Percentiles rank a stretch among this genome's conserved stretches.
These are phyloP conservation scores for Agriotes lineatus DNA, from an alignment of 2,888 invertebrate genomes.

Conservation along the genomic window DNA sequence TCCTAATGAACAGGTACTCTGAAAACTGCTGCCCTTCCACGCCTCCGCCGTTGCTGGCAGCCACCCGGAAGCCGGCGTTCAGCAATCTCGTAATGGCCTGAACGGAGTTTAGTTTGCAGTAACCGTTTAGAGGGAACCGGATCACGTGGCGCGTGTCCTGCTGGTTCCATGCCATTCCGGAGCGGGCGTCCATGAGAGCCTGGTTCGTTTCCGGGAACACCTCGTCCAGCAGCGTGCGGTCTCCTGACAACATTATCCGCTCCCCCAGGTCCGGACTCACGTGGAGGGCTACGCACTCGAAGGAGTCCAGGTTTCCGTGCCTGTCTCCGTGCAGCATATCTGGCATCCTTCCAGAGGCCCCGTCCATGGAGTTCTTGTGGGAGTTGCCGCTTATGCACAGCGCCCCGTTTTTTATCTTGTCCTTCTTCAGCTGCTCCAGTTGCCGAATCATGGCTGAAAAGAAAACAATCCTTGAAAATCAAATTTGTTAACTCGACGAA, in stretches of 20 bases:
- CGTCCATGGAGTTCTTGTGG: slow-evolving; percentile 41
- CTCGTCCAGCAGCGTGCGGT: slow-evolving; percentile 81
- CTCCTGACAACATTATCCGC: slow-evolving; percentile 85
- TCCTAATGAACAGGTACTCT: slow-evolving; percentile 85
- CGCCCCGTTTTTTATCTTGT: slow-evolving; percentile 72
- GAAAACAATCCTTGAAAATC: slow-evolving; percentile 2
- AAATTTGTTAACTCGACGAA: too few relatives aligned
- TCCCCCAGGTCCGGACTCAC: slow-evolving; percentile 86
- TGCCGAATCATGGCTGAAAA: slow-evolving; percentile 79
- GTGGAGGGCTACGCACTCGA: slow-evolving; percentile 85
- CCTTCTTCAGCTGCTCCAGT: slow-evolving; percentile 79
- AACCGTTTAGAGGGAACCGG: slow-evolving; percentile 88
- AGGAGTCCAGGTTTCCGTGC: slow-evolving; percentile 65
- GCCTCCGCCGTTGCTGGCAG: slow-evolving; percentile 87
- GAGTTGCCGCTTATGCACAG: slow-evolving; percentile 46
- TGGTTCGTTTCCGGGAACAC: slow-evolving; percentile 83
- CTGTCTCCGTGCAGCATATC: slow-evolving; percentile 51
- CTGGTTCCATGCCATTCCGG: slow-evolving; percentile 83
- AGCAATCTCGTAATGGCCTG: slow-evolving; percentile 87
- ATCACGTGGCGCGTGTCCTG: slow-evolving; percentile 86
- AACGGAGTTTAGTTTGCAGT: slow-evolving; percentile 90
- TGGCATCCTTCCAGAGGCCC: slow-evolving; percentile 51
- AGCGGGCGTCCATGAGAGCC: slow-evolving; percentile 83
- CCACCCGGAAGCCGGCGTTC: slow-evolving; percentile 82
- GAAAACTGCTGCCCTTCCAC: slow-evolving; percentile 92